phyloP scores from a whole-genome alignment of 2,888 invertebrate species.

The Euplexia lucipara region DNA sequence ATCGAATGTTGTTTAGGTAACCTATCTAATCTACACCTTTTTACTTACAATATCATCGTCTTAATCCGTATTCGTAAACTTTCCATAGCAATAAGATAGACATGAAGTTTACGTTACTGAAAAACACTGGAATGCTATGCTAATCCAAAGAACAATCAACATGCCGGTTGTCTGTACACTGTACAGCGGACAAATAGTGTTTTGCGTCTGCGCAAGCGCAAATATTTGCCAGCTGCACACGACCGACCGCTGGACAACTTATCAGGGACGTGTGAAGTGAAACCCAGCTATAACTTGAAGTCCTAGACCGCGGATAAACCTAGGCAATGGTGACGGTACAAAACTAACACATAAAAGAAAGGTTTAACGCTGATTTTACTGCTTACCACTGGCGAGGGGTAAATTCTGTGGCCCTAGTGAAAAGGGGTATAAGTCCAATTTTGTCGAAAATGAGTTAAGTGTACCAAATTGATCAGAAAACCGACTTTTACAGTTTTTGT shows the following conservation, averaged over 20 bases:
- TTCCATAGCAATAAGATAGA: background rate
- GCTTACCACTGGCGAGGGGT: too few relatives aligned
- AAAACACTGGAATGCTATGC: constrained; percentile 29
- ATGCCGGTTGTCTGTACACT: constrained; percentile 54
- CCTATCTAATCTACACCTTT: too few relatives aligned
- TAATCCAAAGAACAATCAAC: constrained; percentile 63
- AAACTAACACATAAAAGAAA: background rate
- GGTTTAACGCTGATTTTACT: background rate
- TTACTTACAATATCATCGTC: too few relatives aligned
- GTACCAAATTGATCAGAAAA: too few relatives aligned
- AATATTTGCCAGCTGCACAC: constrained; percentile 66
- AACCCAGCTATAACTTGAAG: constrained; percentile 21
- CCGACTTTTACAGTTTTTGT: too few relatives aligned
- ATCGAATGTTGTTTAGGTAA: too few relatives aligned
- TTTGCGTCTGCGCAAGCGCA: constrained; percentile 60
- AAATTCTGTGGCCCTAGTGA: too few relatives aligned
- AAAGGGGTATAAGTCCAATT: too few relatives aligned
- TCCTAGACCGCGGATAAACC: constrained; percentile 3
- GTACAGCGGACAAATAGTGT: constrained; percentile 65
- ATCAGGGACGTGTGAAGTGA: constrained; percentile 54
- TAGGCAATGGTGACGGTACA: background rate
- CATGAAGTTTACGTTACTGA: constrained; percentile 10
- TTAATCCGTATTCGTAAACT: background rate
- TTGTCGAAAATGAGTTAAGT: too few relatives aligned
- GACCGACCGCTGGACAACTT: constrained; percentile 23